Evolutionary conservation across 92 coral and sea anemone genomes (phyloP).

Genomic region (Desmophyllum pertusum): DNA sequence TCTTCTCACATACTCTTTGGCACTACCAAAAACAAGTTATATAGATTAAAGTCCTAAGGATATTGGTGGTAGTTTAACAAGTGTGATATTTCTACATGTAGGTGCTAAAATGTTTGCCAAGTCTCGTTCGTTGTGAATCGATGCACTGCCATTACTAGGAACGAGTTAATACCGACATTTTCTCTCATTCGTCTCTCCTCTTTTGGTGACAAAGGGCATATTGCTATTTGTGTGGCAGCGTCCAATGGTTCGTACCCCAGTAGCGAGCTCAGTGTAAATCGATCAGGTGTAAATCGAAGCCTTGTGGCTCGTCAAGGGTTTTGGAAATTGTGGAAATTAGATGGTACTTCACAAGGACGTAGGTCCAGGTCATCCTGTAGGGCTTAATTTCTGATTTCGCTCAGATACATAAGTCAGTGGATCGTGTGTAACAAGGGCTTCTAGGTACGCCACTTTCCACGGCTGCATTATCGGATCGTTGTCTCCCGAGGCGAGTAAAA

Average conservation of each 20-base stretch:
- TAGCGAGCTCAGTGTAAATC: slow-evolving; percentile 23
- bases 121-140: slow-evolving; percentile 45
- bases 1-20: slow-evolving; percentile 28
- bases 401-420: slow-evolving; percentile 50
- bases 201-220: slow-evolving; percentile 14
- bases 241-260: slow-evolving; percentile 40
- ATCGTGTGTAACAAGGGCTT: slow-evolving; percentile 37
- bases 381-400: slow-evolving; percentile 24
- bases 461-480: slow-evolving; percentile 42
- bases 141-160: slow-evolving; percentile 52
- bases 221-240: too few relatives aligned
- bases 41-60: slow-evolving; percentile 50
- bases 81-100: slow-evolving; percentile 42
- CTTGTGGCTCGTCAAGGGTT: slow-evolving; percentile 43
- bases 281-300: slow-evolving; percentile 54
- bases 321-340: slow-evolving; percentile 42
- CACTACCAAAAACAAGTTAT: slow-evolving; percentile 48
- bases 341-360: slow-evolving; percentile 36
- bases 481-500: too few relatives aligned
- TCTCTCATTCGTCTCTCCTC: slow-evolving; percentile 38
- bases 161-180: slow-evolving; percentile 55
- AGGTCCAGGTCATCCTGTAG: slow-evolving; percentile 42
- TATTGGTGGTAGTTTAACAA: slow-evolving; percentile 50
- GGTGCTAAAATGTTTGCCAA: slow-evolving; percentile 48
- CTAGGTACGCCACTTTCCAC: slow-evolving; percentile 49